Evolutionary conservation across 1,140 invertebrate species (phyloP).

Genomic region (Leptoteleia sp.): DNA sequence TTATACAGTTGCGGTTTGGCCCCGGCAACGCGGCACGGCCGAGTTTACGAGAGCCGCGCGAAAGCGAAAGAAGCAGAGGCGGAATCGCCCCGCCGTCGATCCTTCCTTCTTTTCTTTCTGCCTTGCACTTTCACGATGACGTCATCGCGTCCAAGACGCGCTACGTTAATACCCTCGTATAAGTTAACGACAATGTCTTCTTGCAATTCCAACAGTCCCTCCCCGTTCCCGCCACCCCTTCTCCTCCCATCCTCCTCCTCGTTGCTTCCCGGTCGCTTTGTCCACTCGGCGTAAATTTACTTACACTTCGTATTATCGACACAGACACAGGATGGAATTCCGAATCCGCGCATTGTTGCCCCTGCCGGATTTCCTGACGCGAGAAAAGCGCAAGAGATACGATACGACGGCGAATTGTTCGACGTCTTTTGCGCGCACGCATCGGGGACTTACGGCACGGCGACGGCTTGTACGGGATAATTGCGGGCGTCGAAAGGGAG

Average conservation of each 20-base stretch:
- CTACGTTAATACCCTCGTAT: constrained; percentile 80
- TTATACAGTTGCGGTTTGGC: constrained; percentile 60
- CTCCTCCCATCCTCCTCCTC: not conserved
- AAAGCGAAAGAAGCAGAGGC: constrained; percentile 45
- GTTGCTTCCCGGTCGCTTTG: too few relatives aligned
- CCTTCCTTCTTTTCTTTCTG: constrained; percentile 50
- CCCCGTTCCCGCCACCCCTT: not conserved
- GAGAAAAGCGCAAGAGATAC: constrained; percentile 42
- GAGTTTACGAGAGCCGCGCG: constrained; percentile 57
- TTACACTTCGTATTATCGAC: constrained; percentile 77
- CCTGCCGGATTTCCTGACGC: constrained; percentile 58
- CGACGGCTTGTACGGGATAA: constrained; percentile 49
- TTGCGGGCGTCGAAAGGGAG: constrained; percentile 45
- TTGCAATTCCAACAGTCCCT: constrained; percentile 72
- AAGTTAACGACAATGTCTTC: constrained; percentile 81
- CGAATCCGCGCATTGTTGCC: constrained; percentile 40
- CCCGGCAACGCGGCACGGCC: constrained; percentile 2
- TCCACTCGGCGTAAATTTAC: constrained; percentile 51
- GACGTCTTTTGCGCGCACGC: constrained; percentile 40
- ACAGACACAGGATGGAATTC: constrained; percentile 77
- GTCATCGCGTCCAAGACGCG: constrained; percentile 76
- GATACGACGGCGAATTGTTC: constrained; percentile 49
- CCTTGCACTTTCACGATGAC: constrained; percentile 71
- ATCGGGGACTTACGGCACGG: constrained; percentile 53
- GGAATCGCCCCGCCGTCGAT: constrained; percentile 5